Evolutionary conservation across 2,113 vertebrate genomes (phyloP).

Genomic region (Atrichornis clamosus): DNA sequence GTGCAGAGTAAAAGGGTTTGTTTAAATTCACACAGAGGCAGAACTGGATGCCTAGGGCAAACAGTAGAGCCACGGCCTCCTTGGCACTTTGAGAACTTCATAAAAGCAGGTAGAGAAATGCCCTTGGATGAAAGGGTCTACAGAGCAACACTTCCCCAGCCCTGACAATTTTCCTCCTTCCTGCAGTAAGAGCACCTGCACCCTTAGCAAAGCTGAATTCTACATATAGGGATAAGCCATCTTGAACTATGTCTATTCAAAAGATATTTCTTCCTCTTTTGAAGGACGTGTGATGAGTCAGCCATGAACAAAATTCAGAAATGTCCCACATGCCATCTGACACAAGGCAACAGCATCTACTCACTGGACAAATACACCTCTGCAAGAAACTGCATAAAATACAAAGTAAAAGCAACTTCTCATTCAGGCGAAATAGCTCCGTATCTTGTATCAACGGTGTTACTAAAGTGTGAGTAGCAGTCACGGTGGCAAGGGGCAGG

Average conservation of each 20-base stretch:
- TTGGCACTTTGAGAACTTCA: background rate
- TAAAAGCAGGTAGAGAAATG: background rate
- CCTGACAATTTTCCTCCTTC: background rate
- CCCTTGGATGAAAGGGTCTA: background rate
- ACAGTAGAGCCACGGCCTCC: background rate
- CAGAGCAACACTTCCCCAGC: background rate
- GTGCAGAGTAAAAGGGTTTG: background rate
- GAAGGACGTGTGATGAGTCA: background rate
- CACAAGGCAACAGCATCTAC: background rate
- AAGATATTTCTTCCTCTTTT: background rate
- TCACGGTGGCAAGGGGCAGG: background rate
- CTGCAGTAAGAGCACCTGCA: fast-evolving
- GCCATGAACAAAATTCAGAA: background rate
- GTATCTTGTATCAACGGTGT: fast-evolving
- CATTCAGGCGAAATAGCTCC: background rate
- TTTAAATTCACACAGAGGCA: background rate
- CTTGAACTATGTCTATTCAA: fast-evolving
- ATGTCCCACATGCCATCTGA: fast-evolving
- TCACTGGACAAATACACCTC: background rate
- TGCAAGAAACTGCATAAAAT: background rate
- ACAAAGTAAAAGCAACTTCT: background rate
- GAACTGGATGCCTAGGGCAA: background rate
- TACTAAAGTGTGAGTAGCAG: background rate
- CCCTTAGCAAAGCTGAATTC: background rate
- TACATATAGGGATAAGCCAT: fast-evolving